phyloP scores from a whole-genome alignment of 2,113 vertebrate species.

The Sprattus sprattus region DNA sequence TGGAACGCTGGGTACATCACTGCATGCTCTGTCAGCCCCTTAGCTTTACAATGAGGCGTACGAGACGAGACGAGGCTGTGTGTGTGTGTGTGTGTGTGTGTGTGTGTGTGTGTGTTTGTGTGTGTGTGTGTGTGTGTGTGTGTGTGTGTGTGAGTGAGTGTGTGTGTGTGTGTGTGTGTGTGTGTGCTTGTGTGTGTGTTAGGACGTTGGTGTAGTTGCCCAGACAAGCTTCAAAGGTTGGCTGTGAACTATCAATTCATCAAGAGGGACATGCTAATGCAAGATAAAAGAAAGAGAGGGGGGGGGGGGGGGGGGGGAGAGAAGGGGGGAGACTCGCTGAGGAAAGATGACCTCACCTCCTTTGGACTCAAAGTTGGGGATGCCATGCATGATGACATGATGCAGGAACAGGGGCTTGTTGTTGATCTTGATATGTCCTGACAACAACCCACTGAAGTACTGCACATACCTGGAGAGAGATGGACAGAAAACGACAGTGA shows the following conservation, averaged over 20 bases:
- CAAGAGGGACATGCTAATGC: not conserved
- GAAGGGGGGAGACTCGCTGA: not conserved
- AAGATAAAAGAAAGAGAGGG: not conserved
- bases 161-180: not conserved
- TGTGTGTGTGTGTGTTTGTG: not conserved
- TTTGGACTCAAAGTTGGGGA: slow-evolving; percentile 95
- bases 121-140: not conserved
- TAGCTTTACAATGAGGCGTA: not conserved
- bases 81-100: slow-evolving; percentile 12
- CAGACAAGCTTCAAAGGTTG: not conserved
- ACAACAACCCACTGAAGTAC: slow-evolving; percentile 96
- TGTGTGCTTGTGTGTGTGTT: not conserved
- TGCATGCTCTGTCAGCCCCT: not conserved
- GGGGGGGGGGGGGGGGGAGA: not conserved
- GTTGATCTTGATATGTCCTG: slow-evolving; percentile 97
- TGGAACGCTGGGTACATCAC: not conserved
- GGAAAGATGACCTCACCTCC: slow-evolving; percentile 72
- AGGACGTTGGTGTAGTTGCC: not conserved
- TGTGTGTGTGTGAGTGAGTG: not conserved
- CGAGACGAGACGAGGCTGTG: not conserved
- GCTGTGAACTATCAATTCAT: not conserved
- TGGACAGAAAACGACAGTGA: not conserved
- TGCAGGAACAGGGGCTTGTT: slow-evolving; percentile 97
- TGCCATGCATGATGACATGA: slow-evolving; percentile 96
- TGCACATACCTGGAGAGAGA: slow-evolving; percentile 82